These are phyloP conservation scores for Azemiops feae DNA, from an alignment of 2,113 vertebrate species.

Conservation along the genomic window DNA sequence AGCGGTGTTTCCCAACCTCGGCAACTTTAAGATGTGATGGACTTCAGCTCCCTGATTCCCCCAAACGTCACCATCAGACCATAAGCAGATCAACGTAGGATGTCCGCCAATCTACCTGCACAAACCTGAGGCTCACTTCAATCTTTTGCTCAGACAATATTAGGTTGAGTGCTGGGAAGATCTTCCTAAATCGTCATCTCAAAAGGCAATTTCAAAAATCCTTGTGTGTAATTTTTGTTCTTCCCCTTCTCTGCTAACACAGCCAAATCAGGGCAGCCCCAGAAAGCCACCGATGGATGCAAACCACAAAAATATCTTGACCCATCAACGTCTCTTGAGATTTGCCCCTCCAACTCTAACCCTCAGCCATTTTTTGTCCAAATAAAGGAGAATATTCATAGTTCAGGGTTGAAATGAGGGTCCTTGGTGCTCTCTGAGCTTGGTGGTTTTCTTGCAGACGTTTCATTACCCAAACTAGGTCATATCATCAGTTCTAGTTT, in stretches of 20 bases:
- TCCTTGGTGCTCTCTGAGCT: too few relatives aligned
- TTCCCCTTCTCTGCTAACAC: background rate
- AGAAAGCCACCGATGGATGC: accelerated
- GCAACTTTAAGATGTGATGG: background rate
- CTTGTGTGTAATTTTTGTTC: accelerated
- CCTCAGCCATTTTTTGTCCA: background rate
- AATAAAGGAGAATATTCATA: too few relatives aligned
- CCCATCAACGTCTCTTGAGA: background rate
- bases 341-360: background rate
- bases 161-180: background rate
- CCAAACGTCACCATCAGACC: background rate
- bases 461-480: too few relatives aligned
- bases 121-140: background rate
- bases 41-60: background rate
- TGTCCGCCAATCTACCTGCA: background rate
- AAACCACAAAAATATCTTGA: background rate
- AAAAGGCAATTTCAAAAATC: background rate
- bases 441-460: too few relatives aligned
- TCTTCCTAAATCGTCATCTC: background rate
- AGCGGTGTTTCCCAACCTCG: background rate
- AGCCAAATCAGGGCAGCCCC: background rate
- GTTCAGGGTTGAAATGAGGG: too few relatives aligned
- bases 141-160: background rate
- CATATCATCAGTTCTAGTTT: too few relatives aligned
- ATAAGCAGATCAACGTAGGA: background rate